These are phyloP conservation scores for Ecliptopera silaceata DNA, from an alignment of 2,888 invertebrate genomes.

Conservation along the genomic window DNA sequence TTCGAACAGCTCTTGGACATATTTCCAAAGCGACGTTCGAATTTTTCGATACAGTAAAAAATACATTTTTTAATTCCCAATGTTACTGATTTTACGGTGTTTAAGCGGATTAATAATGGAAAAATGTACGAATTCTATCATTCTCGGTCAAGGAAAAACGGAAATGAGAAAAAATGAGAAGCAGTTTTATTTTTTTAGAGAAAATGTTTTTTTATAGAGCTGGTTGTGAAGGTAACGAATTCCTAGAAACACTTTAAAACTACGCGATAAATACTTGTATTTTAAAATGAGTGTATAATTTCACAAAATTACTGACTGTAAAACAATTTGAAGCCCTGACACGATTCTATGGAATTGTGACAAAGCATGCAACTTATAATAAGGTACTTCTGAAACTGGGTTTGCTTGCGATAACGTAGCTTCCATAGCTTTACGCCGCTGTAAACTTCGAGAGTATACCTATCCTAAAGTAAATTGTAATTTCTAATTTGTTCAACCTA, in stretches of 20 bases:
- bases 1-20: background rate
- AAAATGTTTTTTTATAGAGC: no score
- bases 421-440: slow-evolving; percentile 36
- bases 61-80: no score
- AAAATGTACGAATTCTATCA: no score
- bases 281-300: background rate
- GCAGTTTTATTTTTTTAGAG: no score
- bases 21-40: background rate
- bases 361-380: slow-evolving; percentile 34
- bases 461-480: slow-evolving; percentile 10
- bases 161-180: no score
- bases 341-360: slow-evolving; percentile 36
- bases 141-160: no score
- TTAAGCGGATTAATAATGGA: no score
- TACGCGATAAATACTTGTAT: background rate
- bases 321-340: slow-evolving; percentile 7
- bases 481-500: slow-evolving; percentile 13
- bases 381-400: slow-evolving; percentile 32
- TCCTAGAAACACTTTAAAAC: background rate
- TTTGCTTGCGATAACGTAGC: slow-evolving; percentile 34
- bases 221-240: no score
- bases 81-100: no score
- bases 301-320: background rate
- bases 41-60: no score
- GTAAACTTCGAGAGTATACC: slow-evolving; percentile 33